Percentiles rank a stretch among this genome's conserved stretches.
Evolutionary conservation across 2,888 invertebrate species (phyloP).

Genomic region (Liopterus haemorrhoidalis): DNA sequence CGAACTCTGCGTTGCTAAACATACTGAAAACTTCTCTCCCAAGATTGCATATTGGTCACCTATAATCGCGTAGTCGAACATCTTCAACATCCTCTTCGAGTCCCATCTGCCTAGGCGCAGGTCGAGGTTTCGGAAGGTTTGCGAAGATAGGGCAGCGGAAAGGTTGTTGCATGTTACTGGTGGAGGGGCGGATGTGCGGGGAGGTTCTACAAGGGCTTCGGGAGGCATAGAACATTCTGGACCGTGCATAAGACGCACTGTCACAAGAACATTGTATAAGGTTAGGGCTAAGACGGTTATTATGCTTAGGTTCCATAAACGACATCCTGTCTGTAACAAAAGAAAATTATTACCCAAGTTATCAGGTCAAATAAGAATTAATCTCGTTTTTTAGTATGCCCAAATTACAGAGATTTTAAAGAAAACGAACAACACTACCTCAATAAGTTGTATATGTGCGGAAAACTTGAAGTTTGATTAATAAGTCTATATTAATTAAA

Average conservation of each 20-base stretch:
- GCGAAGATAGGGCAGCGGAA: conserved; percentile 31
- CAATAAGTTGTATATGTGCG: no score
- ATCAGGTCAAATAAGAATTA: not conserved
- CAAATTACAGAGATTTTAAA: no score
- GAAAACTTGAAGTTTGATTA: no score
- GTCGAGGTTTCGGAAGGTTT: conserved; percentile 55
- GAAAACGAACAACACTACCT: no score
- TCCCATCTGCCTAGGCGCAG: conserved; percentile 71
- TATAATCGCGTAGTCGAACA: conserved; percentile 66
- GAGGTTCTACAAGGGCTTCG: conserved; percentile 26
- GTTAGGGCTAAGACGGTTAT: conserved; percentile 60
- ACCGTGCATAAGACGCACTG: conserved; percentile 52
- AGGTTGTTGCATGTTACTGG: conserved; percentile 20
- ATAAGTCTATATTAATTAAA: no score
- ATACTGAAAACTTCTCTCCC: conserved; percentile 56
- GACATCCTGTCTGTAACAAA: conserved; percentile 47
- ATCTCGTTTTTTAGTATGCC: no score
- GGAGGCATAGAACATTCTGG: conserved; percentile 43
- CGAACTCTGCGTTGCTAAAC: conserved; percentile 80
- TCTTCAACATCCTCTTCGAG: conserved; percentile 59
- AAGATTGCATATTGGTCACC: conserved; percentile 61
- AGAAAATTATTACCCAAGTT: conserved; percentile 9
- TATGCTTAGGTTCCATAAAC: conserved; percentile 64
- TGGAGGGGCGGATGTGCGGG: conserved; percentile 22
- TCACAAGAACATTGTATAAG: conserved; percentile 57